Base-by-base conservation (phyloP, 1,140 invertebrate species). In the Drosophila rufa region DNA sequence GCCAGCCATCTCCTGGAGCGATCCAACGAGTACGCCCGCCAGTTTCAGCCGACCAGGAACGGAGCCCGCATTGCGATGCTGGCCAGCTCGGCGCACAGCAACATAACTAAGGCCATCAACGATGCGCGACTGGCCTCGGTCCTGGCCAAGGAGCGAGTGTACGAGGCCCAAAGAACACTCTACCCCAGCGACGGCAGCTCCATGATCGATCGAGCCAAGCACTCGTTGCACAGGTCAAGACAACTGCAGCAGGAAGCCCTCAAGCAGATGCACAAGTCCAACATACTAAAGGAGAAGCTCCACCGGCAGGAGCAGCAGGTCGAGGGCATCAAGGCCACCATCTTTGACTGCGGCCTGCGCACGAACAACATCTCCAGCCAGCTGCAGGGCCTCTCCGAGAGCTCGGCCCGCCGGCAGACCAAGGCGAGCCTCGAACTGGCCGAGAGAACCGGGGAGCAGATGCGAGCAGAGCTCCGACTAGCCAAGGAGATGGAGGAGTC, bases 61-160 rank as follows among this genome's bases (percentile, higher is more conserved):
- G 91, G 77, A 0, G 92, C 92, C 19, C 80, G 84, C 33, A 84
- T 93, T n/a, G 92, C 92, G 61, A 73, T 93, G 75, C 22, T 92
- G 43, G 92, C 92, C 11, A 97, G 97, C 45, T 95, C 95, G 58
- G 97, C 96, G 0, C 98, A 98, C 92, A 94, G 96, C 79, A 95
- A 95, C 76, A 98, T 99, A 57, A 95, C 96, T 0, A 90, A 94
- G 17, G 95, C 95, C 27, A 96, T 96, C 0, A 89, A 93, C n/a
- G 94, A 94, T 62, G 97, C 97, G 0, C 94, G 94, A 17, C 89
- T 93, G 38, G 94, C 95, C 14, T 94, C 95, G 1, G 93, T 95
- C 30, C 92, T 94, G 40, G 94, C 95, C 33, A 94, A 94, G 48
- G 93, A 94, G 51, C 93, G 94, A 59, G 95, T 95, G 69, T 86